A percentile compares a stretch with the other conserved stretches of the same genome.
Conservation (phyloP, 2,888 invertebrate genomes). For the Limnephilus marmoratus region DNA sequence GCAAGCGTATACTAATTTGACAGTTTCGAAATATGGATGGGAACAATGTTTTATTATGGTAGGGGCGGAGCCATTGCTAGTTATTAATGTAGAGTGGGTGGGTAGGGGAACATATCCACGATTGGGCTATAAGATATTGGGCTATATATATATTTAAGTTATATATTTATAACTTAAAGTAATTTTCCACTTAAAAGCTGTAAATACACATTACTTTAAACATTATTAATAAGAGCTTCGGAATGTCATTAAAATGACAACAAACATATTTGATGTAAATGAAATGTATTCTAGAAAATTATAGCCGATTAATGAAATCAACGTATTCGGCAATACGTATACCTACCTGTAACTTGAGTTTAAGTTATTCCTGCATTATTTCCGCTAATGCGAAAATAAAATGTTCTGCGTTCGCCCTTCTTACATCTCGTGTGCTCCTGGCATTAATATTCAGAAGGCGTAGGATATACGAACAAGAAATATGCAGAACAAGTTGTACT, state of each 20-base stretch:
- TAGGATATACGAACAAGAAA: neutral
- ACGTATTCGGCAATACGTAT: neutral
- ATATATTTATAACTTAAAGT: no score
- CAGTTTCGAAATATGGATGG: no score
- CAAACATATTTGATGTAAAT: neutral
- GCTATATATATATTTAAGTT: no score
- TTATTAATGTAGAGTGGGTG: no score
- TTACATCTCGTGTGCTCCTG: constrained; percentile 4
- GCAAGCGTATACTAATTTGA: no score
- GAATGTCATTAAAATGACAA: neutral
- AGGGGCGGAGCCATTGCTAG: no score
- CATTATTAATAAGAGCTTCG: neutral
- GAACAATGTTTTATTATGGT: no score
- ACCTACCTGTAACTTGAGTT: neutral
- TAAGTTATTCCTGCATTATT: neutral
- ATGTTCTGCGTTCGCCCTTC: neutral
- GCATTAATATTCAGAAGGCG: neutral
- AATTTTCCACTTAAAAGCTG: no score
- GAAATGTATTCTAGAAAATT: neutral
- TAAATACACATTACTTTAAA: neutral
- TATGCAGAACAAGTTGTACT: neutral
- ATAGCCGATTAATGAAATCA: neutral
- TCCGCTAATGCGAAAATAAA: neutral
- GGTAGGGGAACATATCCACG: no score
- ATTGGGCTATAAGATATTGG: no score